Base-by-base conservation (phyloP, 2,113 vertebrate species). In the Sturnira hondurensis region DNA sequence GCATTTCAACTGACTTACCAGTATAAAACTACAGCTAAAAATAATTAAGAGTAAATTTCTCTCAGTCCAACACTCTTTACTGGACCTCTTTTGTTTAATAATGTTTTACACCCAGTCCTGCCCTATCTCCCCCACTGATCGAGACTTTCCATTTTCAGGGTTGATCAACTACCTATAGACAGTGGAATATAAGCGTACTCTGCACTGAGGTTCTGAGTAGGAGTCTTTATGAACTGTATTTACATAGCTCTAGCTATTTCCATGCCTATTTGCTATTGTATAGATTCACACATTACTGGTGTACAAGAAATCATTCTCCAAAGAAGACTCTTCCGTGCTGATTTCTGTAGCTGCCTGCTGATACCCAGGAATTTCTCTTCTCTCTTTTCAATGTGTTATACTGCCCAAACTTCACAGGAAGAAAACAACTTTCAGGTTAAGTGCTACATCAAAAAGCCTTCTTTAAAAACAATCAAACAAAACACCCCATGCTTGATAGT, bases 391-490 rank as follows among this genome's bases (percentile, higher is more conserved):
- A 31, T 56, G 47, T 68, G 28, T 52, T 78, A 88, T 63, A 63
- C 47, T 52, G 76, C 86, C 52, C 15, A 93, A 31, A 93, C 61
- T 2, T 36, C 77, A 86, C 91, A 94, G 86, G 95, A 96, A 97
- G 93, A 97, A 97, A 97, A 96, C 91, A 97, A 96, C 88, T 91
- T 96, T 97, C 89, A 93, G 73, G 73, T 83, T 86, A 88, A 96
- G 38, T 41, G 36, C 14, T 50, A 94, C 94, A 95, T 97, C 95
- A 96, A 94, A 95, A 94, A 70, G 36, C 1, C 17, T 88, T 86
- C 61, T 90, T 38, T 86, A 20, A 38, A 70, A 91, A 54, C 92
- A 88, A 82, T 58, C 56, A 86, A 70, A 80, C 52, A 52, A 81
- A 80, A 67, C 89, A 78, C 14, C 73, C 43, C 52, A 70, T 16